Evolutionary conservation across 1,140 invertebrate species (phyloP).

Genomic region (Sinonovacula constricta): DNA sequence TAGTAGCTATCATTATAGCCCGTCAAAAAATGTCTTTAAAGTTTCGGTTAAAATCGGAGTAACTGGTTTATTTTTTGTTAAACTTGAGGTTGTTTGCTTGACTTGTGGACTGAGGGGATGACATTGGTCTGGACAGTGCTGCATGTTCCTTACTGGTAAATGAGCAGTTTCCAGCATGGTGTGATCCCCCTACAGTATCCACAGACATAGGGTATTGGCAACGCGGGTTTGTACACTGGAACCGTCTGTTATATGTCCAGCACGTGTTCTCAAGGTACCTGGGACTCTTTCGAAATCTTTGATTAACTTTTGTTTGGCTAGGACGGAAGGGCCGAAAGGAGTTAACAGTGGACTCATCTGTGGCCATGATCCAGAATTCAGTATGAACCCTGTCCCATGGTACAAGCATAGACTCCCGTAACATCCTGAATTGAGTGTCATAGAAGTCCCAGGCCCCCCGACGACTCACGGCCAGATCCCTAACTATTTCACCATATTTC

Average conservation of each 20-base stretch:
- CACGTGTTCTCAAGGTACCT: neutral
- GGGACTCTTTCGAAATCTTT: neutral
- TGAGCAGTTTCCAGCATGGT: no score
- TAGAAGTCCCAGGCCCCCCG: neutral
- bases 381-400: no score
- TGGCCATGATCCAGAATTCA: neutral
- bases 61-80: neutral
- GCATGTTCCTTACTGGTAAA: no score
- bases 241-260: neutral
- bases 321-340: neutral
- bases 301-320: neutral
- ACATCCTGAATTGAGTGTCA: neutral
- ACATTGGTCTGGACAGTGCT: no score
- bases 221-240: neutral
- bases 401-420: no score
- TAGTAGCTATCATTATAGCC: neutral
- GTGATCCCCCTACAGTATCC: neutral
- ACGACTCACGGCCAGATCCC: neutral
- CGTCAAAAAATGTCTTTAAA: neutral
- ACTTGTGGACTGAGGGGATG: neutral
- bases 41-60: neutral
- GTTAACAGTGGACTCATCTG: no score
- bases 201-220: neutral
- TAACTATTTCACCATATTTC: slow-evolving; percentile 22
- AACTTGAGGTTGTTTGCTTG: neutral